These are phyloP conservation scores for Mesaphorura yosii DNA, from an alignment of 1,140 invertebrate genomes.

Conservation along the genomic window DNA sequence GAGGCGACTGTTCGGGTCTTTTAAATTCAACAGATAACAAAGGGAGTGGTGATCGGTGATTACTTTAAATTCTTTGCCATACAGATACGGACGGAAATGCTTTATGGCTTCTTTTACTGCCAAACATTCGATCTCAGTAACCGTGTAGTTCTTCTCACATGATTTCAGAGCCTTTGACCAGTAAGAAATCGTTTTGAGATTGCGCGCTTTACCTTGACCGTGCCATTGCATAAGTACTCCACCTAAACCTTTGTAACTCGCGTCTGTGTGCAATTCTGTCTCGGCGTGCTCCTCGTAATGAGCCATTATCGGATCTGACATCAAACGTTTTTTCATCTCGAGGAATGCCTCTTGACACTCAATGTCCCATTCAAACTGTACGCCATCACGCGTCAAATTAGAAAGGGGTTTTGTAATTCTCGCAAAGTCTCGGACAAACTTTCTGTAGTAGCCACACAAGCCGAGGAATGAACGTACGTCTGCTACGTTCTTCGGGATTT, in stretches of 20 bases:
- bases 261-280: neutral
- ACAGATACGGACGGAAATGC: conserved; percentile 7
- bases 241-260: neutral
- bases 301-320: neutral
- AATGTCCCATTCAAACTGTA: conserved; percentile 7
- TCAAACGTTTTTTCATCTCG: neutral
- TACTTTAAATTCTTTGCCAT: neutral
- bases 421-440: conserved; percentile 16
- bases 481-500: conserved; percentile 33
- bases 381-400: conserved; percentile 21
- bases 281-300: neutral
- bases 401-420: conserved; percentile 12
- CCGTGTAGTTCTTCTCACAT: neutral
- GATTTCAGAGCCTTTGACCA: neutral
- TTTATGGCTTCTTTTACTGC: neutral
- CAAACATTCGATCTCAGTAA: neutral
- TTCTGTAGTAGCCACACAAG: conserved; percentile 13
- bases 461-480: conserved; percentile 13
- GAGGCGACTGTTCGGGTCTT: conserved; percentile 1
- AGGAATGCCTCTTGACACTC: conserved; percentile 4
- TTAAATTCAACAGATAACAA: neutral
- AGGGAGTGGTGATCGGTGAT: conserved; percentile 4
- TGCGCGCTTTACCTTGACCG: neutral
- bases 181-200: neutral
- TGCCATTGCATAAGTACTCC: neutral